phyloP scores from a whole-genome alignment of 2,113 vertebrate genomes.

The Heterochromis multidens region DNA sequence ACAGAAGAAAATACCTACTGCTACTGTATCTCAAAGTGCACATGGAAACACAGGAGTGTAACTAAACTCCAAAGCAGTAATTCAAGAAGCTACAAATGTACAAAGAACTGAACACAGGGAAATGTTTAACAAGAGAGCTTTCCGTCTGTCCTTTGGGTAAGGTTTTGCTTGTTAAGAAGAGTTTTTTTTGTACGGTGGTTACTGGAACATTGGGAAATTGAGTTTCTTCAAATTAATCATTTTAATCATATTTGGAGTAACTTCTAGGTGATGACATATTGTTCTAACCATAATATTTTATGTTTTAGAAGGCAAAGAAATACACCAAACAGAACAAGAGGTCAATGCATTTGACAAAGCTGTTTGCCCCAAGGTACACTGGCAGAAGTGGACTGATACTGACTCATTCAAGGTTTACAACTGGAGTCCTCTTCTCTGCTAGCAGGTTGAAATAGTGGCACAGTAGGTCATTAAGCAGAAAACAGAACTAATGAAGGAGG shows the following conservation, averaged over 20 bases:
- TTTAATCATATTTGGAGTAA: not conserved
- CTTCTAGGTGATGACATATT: not conserved
- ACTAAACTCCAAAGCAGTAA: not conserved
- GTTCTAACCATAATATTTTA: not conserved
- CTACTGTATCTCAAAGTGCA: not conserved
- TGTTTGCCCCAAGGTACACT: constrained; percentile 4
- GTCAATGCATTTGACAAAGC: constrained; percentile 1
- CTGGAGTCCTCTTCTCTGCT: constrained; percentile 19
- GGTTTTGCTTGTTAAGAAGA: not conserved
- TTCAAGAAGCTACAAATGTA: not conserved
- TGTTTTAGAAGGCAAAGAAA: not conserved
- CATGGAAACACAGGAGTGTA: not conserved
- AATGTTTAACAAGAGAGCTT: not conserved
- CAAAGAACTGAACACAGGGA: not conserved
- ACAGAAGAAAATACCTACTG: not conserved
- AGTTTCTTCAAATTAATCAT: not conserved
- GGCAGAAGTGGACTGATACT: constrained; percentile 34
- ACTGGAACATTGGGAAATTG: not conserved
- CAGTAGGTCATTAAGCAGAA: constrained; percentile 56
- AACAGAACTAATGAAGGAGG: constrained; percentile 70
- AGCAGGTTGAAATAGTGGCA: constrained; percentile 41
- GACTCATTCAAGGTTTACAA: constrained; percentile 59
- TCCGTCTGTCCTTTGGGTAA: not conserved
- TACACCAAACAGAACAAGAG: constrained; percentile 22
- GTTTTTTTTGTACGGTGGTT: not conserved